Evolutionary conservation across 2,797 vertebrate genomes (phyloP), one percentile per base, ranked within the genome.

Genomic region (Fistularia tabacaria): DNA sequence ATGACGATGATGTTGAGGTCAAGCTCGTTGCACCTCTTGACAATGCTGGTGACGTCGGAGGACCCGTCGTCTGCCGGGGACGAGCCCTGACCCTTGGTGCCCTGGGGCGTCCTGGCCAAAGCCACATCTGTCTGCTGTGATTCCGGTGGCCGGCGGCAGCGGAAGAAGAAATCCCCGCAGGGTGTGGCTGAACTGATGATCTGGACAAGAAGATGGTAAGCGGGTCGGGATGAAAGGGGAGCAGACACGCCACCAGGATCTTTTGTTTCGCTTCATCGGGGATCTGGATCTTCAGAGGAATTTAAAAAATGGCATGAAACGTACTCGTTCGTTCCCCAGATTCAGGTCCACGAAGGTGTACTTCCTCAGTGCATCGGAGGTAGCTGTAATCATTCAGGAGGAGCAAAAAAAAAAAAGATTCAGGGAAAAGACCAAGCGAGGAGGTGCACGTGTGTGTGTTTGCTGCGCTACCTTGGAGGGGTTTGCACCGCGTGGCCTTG

Each of bases 131-230:
- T 59, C 83, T 79, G 92, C 82, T 81, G 91, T 45, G 87, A 68
- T 47, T 90, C 90, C 0, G 83, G 76, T 1, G 81, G 83, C 50
- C 84, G 87, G 63, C 83, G 71, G 63, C 92, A 91, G 59, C 92
- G 93, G 62, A 97, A 98, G 88, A 97, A 96, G 76, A 99, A 99
- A 78, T 99, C 97, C 69, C 94, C 94, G 82, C 96, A 98, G 0
- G 96, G 97, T 62, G 94, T 98, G 74, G 93, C 92, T 47, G 97
- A 94, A 79, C 96, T 98, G 86, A 98, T 71, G 77, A 98, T 97
- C 97, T 99, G 70, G 70, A 83, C 39, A 25, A 25, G 25, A 25
- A 25, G 25, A 25, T 54, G 57, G 65, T 36, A 51, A 53, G 15
- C 9, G 13, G 11, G 14, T 11, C 7, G 11, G 43, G 14, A 12